These are phyloP conservation scores for Hylaeus anthracinus DNA, from an alignment of 1,140 invertebrate species.

Conservation along the genomic window DNA sequence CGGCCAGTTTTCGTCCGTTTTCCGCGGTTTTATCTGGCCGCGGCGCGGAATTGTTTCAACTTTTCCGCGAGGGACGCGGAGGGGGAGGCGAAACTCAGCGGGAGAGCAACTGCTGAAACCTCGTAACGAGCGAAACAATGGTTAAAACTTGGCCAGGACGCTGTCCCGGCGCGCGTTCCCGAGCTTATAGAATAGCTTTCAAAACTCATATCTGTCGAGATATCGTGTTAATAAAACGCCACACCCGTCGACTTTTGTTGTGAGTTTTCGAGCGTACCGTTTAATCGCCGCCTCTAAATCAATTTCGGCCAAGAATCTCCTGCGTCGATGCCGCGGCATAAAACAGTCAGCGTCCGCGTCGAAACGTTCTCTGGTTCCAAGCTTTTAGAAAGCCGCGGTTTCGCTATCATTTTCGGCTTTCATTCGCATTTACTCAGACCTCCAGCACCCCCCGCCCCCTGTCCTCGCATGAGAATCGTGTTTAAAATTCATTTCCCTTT, in stretches of 20 bases:
- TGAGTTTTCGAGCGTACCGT: slow-evolving; percentile 3
- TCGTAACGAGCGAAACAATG: slow-evolving; percentile 32
- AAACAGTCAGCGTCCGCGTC: not conserved
- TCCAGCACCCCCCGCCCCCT: not conserved
- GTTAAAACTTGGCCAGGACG: slow-evolving; percentile 9
- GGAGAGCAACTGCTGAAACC: slow-evolving; percentile 18
- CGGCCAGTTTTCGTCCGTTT: slow-evolving; percentile 17
- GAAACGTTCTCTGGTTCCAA: not conserved
- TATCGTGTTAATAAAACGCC: slow-evolving; percentile 25
- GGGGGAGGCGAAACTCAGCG: not conserved
- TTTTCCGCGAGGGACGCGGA: not conserved
- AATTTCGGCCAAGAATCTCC: not conserved
- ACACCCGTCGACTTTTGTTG: slow-evolving; percentile 16
- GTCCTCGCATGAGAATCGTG: slow-evolving; percentile 13
- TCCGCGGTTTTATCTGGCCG: slow-evolving; percentile 17
- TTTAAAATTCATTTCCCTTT: slow-evolving; percentile 45
- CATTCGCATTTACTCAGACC: not conserved
- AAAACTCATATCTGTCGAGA: slow-evolving; percentile 23
- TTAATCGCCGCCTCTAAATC: slow-evolving; percentile 14
- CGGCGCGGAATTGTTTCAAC: slow-evolving; percentile 22
- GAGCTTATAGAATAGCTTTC: slow-evolving; percentile 25
- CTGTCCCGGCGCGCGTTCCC: not conserved
- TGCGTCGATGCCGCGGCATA: not conserved
- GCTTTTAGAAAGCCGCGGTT: not conserved
- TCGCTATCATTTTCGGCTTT: slow-evolving; percentile 24